Conservation (phyloP, 2,888 invertebrate species). For the Drosophila vallismaia region DNA sequence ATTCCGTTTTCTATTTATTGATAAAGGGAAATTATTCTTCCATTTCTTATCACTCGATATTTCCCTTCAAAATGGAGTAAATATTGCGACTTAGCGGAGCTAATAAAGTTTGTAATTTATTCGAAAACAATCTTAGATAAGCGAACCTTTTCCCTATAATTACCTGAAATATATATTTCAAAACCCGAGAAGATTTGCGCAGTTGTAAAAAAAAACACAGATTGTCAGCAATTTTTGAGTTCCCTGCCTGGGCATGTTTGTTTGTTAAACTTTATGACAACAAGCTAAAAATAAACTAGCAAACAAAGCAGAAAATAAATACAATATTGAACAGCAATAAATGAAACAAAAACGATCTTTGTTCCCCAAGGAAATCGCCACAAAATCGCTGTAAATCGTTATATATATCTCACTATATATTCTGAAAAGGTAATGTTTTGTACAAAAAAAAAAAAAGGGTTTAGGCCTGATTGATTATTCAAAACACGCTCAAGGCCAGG, state of each 20-base stretch:
- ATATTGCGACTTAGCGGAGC: constrained; percentile 17
- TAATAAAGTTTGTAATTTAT: constrained; percentile 22
- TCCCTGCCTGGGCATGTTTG: constrained; percentile 54
- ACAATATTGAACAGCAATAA: constrained; percentile 14
- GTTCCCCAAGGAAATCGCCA: constrained; percentile 8
- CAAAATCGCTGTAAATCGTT: background rate
- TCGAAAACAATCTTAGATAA: constrained; percentile 16
- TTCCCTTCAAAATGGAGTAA: constrained; percentile 4
- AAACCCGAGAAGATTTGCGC: constrained; percentile 46
- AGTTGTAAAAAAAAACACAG: constrained; percentile 67
- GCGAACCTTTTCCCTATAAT: constrained; percentile 21
- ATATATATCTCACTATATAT: too few relatives aligned
- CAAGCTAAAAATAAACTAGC: constrained; percentile 67
- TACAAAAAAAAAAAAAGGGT: constrained; percentile 20
- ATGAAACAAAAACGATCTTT: constrained; percentile 31
- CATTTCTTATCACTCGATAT: background rate
- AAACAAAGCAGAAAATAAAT: constrained; percentile 24
- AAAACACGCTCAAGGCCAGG: constrained; percentile 58
- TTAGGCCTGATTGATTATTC: constrained; percentile 59
- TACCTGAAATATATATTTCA: constrained; percentile 32
- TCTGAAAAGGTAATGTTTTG: too few relatives aligned
- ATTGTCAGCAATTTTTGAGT: constrained; percentile 60
- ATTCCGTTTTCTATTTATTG: too few relatives aligned
- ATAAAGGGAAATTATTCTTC: background rate
- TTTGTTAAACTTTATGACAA: constrained; percentile 78